Evolutionary conservation across 2,888 invertebrate genomes (phyloP).

Genomic region (Tenodera sinensis): DNA sequence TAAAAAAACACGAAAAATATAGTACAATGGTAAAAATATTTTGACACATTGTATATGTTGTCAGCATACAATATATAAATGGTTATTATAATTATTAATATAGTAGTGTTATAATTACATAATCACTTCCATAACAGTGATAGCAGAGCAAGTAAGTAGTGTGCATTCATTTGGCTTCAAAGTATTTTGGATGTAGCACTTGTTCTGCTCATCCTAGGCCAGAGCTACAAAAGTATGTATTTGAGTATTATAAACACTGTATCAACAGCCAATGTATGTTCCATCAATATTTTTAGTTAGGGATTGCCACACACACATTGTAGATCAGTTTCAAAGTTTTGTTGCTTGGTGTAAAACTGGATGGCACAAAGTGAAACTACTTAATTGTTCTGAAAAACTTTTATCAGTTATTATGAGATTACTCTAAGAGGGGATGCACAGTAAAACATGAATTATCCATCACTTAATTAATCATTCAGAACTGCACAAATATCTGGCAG

Average conservation of each 20-base stretch:
- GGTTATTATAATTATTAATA: background rate
- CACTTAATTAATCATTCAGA: too few species aligned
- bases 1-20: slow-evolving; percentile 15
- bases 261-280: background rate
- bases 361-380: background rate
- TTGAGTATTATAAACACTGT: background rate
- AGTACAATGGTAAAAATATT: slow-evolving; percentile 13
- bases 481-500: too few species aligned
- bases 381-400: background rate
- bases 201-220: background rate
- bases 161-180: background rate
- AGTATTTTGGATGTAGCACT: background rate
- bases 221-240: background rate
- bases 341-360: background rate
- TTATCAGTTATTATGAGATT: background rate
- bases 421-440: too few species aligned
- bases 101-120: background rate
- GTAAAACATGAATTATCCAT: too few species aligned
- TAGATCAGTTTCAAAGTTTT: background rate
- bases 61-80: background rate
- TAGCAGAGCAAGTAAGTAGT: background rate
- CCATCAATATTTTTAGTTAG: background rate
- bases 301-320: background rate
- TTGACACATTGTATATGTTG: background rate
- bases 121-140: background rate